A percentile compares a stretch with the other conserved stretches of the same genome.
phyloP scores from a whole-genome alignment of 2,888 invertebrate genomes.

The Platycnemis pennipes region DNA sequence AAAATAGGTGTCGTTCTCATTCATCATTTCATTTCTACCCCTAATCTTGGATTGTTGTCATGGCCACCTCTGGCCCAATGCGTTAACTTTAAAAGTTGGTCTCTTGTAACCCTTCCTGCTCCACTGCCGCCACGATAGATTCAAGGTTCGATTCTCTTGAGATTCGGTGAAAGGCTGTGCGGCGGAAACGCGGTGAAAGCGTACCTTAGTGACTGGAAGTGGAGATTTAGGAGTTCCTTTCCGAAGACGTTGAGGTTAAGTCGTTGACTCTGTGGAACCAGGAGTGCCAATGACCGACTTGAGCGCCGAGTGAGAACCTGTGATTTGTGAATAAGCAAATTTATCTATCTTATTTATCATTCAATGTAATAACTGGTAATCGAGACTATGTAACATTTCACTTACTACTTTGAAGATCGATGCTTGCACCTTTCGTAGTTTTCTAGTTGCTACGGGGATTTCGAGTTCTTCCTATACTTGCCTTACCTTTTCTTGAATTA shows the following conservation, averaged over 20 bases:
- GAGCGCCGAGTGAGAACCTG: neutral
- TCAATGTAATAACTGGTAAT: no score
- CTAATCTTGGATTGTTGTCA: neutral
- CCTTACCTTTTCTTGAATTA: no score
- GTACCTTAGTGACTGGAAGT: neutral
- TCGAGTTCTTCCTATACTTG: no score
- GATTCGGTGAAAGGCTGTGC: neutral
- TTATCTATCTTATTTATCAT: no score
- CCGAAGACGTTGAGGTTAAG: neutral
- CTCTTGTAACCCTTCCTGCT: neutral
- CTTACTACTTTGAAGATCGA: no score
- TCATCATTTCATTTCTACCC: neutral
- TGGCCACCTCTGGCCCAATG: neutral
- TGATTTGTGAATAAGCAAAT: neutral
- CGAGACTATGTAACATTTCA: no score
- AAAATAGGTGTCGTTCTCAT: no score
- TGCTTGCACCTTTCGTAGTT: no score
- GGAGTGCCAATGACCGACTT: neutral
- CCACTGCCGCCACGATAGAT: neutral
- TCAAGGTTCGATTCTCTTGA: neutral
- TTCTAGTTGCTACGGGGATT: no score
- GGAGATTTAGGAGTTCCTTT: neutral
- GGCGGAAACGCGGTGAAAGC: constrained; percentile 7
- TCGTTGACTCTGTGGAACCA: neutral
- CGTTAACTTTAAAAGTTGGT: neutral